These are phyloP conservation scores for Eugnorisma glareosa DNA, from an alignment of 2,888 invertebrate species.

Conservation along the genomic window DNA sequence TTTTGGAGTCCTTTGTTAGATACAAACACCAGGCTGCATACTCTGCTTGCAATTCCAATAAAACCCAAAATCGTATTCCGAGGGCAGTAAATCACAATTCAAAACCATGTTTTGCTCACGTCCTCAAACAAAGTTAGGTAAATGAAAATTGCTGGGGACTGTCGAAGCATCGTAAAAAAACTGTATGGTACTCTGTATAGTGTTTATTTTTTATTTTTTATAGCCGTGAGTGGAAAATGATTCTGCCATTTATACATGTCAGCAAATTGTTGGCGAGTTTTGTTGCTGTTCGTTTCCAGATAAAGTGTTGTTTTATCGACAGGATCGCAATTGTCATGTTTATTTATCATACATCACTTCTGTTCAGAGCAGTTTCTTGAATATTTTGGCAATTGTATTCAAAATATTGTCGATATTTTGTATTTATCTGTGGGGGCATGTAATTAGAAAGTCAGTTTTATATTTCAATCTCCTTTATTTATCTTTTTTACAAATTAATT, in stretches of 20 bases:
- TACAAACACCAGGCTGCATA: neutral
- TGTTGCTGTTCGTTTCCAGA: conserved; percentile 1
- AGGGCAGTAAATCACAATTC: conserved; percentile 18
- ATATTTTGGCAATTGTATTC: neutral
- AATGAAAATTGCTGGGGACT: conserved; percentile 31
- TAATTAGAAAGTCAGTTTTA: neutral
- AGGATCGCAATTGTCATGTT: neutral
- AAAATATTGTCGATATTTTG: neutral
- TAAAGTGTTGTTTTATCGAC: conserved; percentile 14
- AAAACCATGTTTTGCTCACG: conserved; percentile 18
- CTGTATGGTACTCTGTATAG: neutral
- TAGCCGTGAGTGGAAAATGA: conserved; percentile 29
- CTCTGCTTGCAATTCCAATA: conserved; percentile 11
- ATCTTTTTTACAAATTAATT: too few species aligned
- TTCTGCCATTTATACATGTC: conserved; percentile 15
- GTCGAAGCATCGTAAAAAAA: conserved; percentile 25
- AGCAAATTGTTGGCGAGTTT: conserved; percentile 11
- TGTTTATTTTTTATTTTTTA: conserved; percentile 31
- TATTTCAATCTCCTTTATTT: too few species aligned
- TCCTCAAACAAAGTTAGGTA: conserved; percentile 11
- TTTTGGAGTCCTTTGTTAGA: neutral
- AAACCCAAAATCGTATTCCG: neutral
- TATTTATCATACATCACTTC: neutral
- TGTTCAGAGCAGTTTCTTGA: neutral
- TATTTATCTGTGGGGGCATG: neutral